These are phyloP conservation scores for Octopus sinensis DNA, from an alignment of 1,140 invertebrate genomes.

Conservation along the genomic window DNA sequence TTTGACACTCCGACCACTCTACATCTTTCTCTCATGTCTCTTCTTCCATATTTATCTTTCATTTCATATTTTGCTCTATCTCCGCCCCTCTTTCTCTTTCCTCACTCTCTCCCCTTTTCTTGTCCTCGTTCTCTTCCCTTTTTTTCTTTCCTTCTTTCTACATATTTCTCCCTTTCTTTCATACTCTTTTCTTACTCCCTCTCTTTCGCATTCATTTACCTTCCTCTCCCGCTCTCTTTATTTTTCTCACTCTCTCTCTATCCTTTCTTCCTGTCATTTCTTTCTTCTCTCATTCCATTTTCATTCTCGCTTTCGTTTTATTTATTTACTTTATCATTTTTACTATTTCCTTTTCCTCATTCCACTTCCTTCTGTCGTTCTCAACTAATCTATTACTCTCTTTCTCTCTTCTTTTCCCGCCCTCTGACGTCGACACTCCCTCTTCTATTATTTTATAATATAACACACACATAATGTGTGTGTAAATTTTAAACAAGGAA, in stretches of 20 bases:
- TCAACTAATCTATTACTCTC: too few species aligned
- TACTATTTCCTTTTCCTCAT: background rate
- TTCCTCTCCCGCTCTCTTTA: background rate
- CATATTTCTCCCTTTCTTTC: background rate
- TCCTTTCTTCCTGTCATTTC: background rate
- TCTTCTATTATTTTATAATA: too few species aligned
- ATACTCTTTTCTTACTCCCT: background rate
- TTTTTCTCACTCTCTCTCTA: background rate
- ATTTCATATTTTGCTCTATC: background rate
- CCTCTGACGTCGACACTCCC: too few species aligned
- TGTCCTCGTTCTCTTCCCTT: background rate
- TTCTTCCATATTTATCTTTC: too few species aligned
- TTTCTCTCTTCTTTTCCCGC: too few species aligned
- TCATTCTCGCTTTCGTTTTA: background rate
- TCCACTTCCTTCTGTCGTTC: background rate
- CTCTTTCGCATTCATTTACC: background rate
- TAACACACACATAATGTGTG: too few species aligned
- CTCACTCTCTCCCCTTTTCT: background rate
- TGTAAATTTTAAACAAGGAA: too few species aligned
- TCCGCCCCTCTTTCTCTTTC: background rate
- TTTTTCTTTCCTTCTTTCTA: background rate
- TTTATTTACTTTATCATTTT: background rate
- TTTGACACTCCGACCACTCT: too few species aligned
- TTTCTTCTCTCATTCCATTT: background rate
- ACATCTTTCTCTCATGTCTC: too few species aligned